phyloP scores from a whole-genome alignment of 2,113 vertebrate species.

The Atractosteus spatula region DNA sequence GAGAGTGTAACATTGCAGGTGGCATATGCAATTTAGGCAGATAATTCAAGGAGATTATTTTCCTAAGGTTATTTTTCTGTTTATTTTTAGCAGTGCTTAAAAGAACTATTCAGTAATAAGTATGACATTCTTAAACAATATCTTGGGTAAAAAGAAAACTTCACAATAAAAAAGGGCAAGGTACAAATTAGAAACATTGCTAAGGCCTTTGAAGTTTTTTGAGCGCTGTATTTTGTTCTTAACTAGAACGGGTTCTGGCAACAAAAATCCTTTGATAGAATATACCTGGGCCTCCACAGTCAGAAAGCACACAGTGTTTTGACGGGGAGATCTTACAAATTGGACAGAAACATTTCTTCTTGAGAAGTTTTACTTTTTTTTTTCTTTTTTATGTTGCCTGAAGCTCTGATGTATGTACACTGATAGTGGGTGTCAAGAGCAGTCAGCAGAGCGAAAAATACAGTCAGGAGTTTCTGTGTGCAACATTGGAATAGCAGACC shows the following conservation, averaged over 20 bases:
- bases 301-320: slow-evolving; percentile 18
- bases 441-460: too few relatives aligned
- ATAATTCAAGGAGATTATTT: background rate
- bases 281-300: slow-evolving; percentile 21
- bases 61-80: too few relatives aligned
- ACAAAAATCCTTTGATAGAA: slow-evolving; percentile 36
- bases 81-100: too few relatives aligned
- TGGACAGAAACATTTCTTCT: background rate
- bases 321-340: slow-evolving; percentile 23
- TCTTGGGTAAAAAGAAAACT: background rate
- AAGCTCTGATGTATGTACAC: too few relatives aligned
- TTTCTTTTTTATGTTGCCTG: too few relatives aligned
- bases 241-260: slow-evolving; percentile 27
- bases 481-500: too few relatives aligned
- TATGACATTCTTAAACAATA: too few relatives aligned
- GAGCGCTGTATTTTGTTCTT: slow-evolving; percentile 21
- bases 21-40: too few relatives aligned
- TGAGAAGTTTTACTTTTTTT: background rate
- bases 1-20: too few relatives aligned
- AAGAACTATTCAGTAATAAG: too few relatives aligned
- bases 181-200: slow-evolving; percentile 19
- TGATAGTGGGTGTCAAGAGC: too few relatives aligned
- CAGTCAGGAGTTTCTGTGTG: too few relatives aligned
- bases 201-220: slow-evolving; percentile 33
- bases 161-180: slow-evolving; percentile 26